These are phyloP conservation scores for Miopithecus talapoin DNA, from an alignment of 2,797 vertebrate genomes.

Conservation along the genomic window DNA sequence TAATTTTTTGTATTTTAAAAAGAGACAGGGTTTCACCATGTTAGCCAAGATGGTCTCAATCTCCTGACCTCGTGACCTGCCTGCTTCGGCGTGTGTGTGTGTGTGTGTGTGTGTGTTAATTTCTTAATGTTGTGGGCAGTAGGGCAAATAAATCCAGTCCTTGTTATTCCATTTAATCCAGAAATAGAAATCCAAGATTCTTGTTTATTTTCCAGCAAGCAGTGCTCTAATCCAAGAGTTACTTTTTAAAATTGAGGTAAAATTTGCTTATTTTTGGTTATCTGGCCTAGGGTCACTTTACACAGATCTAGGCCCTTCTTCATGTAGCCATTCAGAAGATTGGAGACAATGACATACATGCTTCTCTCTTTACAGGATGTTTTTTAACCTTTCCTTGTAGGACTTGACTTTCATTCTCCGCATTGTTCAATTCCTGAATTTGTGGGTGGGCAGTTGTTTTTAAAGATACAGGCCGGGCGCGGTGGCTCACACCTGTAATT, in stretches of 20 bases:
- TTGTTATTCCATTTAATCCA: background rate
- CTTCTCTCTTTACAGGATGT: background rate
- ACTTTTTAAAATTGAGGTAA: background rate
- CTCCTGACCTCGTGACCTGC: too few relatives aligned
- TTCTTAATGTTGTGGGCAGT: background rate
- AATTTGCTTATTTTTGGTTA: background rate
- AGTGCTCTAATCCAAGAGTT: background rate
- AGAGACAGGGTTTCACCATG: too few relatives aligned
- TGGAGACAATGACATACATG: background rate
- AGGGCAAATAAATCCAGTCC: background rate
- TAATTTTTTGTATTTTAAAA: too few relatives aligned
- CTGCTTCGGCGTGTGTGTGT: too few relatives aligned
- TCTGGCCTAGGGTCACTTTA: background rate
- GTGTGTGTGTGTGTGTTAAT: background rate
- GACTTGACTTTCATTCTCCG: background rate
- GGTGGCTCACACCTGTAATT: too few relatives aligned
- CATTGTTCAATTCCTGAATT: background rate
- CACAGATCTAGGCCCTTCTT: background rate
- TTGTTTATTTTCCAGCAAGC: background rate
- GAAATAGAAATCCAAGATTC: background rate
- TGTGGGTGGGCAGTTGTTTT: background rate
- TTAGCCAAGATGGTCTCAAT: too few relatives aligned
- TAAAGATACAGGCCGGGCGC: background rate
- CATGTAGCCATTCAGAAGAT: background rate
- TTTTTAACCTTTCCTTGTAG: background rate